Conservation (phyloP, 2,888 invertebrate genomes). For the Cheilosia scutellata region DNA sequence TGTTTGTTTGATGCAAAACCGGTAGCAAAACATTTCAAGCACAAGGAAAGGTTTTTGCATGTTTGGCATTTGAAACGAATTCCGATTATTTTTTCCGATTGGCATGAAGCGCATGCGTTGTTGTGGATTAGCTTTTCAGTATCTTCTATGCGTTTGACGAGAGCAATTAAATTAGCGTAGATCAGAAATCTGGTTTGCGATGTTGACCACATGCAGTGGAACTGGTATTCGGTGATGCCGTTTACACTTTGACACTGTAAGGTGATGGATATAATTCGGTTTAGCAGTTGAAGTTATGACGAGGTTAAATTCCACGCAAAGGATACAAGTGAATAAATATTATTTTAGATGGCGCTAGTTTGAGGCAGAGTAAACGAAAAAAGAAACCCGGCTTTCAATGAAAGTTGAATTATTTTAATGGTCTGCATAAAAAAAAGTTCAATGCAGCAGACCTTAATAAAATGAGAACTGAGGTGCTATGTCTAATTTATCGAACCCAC, state of each 20-base stretch:
- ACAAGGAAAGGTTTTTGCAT: slow-evolving; percentile 82
- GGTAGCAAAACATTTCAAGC: slow-evolving; percentile 82
- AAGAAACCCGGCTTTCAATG: too few relatives aligned
- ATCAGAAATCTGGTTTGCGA: slow-evolving; percentile 81
- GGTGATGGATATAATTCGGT: neutral
- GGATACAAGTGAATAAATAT: neutral
- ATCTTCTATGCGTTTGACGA: slow-evolving; percentile 83
- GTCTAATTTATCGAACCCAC: too few relatives aligned
- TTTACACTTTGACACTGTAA: slow-evolving; percentile 79
- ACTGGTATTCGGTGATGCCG: slow-evolving; percentile 82
- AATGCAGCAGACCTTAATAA: too few relatives aligned
- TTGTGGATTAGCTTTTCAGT: slow-evolving; percentile 82
- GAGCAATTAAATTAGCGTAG: slow-evolving; percentile 82
- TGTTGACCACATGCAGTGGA: slow-evolving; percentile 81
- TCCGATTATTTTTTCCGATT: slow-evolving; percentile 81
- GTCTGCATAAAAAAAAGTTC: too few relatives aligned
- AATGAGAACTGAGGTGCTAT: too few relatives aligned
- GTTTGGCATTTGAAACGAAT: slow-evolving; percentile 83
- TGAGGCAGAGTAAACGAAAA: too few relatives aligned
- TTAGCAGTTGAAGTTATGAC: neutral
- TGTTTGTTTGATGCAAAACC: slow-evolving; percentile 81
- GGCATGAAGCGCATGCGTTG: slow-evolving; percentile 81
- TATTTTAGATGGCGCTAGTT: neutral
- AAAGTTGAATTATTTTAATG: too few relatives aligned
- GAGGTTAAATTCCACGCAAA: neutral